A percentile compares a stretch with the other conserved stretches of the same genome.
Conservation (phyloP, 1,140 invertebrate genomes). For the Cheumatopsyche charites region DNA sequence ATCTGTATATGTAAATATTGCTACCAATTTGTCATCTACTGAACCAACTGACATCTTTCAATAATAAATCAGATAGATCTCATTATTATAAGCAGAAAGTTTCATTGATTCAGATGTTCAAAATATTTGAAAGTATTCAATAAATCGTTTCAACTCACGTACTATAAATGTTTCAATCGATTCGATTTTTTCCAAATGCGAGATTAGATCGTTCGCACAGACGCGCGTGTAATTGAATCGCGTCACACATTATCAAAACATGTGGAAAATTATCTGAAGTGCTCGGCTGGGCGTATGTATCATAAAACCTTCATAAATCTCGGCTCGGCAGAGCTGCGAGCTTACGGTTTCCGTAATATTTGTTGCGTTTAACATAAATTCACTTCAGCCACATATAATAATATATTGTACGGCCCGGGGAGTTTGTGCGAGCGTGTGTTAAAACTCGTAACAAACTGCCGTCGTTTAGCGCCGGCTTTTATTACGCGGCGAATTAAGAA, state of each 20-base stretch:
- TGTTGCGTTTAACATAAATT: constrained; percentile 50
- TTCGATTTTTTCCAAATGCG: too few species aligned
- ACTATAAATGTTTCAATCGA: too few species aligned
- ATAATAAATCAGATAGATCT: too few species aligned
- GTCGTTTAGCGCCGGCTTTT: constrained; percentile 11
- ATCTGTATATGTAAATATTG: too few species aligned
- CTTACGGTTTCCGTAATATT: constrained; percentile 49
- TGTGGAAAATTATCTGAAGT: constrained; percentile 17
- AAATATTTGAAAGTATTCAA: too few species aligned
- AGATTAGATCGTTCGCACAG: neutral
- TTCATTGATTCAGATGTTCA: too few species aligned
- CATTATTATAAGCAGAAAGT: too few species aligned
- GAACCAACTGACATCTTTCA: too few species aligned
- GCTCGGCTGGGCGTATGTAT: constrained; percentile 18
- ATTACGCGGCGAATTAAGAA: neutral
- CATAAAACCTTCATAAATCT: constrained; percentile 48
- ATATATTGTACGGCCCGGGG: constrained; percentile 41
- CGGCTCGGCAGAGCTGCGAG: constrained; percentile 35
- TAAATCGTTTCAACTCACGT: too few species aligned
- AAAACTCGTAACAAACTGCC: constrained; percentile 47
- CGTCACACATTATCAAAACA: constrained; percentile 21
- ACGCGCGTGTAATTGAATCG: constrained; percentile 12
- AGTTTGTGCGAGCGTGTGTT: constrained; percentile 39
- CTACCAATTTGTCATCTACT: too few species aligned
- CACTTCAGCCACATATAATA: constrained; percentile 38